A percentile compares a stretch with the other conserved stretches of the same genome.
phyloP scores from a whole-genome alignment of 2,113 vertebrate species.

The Vireo altiloquus region DNA sequence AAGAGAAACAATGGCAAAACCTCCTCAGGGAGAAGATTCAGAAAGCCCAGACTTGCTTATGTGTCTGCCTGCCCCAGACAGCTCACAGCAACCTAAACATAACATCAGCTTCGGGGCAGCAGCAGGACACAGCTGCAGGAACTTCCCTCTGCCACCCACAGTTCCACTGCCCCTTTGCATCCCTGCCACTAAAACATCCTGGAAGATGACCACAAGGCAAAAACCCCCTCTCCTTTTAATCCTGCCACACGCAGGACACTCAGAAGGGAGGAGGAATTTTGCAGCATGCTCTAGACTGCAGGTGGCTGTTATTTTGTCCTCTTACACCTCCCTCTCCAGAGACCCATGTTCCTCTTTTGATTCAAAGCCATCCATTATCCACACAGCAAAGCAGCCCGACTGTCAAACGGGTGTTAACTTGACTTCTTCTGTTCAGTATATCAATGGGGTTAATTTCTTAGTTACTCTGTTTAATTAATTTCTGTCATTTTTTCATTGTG shows the following conservation, averaged over 20 bases:
- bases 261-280: neutral
- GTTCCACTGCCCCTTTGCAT: neutral
- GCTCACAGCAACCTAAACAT: neutral
- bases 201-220: neutral
- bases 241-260: neutral
- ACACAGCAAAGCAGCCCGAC: neutral
- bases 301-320: neutral
- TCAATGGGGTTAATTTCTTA: neutral
- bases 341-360: fast-evolving
- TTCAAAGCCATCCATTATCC: neutral
- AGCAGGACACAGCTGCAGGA: neutral
- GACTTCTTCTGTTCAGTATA: neutral
- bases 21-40: neutral
- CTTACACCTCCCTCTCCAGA: neutral
- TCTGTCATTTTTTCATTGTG: neutral
- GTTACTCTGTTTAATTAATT: constrained; percentile 1
- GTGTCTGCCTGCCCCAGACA: neutral
- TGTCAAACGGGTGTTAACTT: neutral
- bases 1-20: neutral
- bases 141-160: neutral
- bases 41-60: neutral
- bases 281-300: neutral
- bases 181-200: neutral
- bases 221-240: neutral
- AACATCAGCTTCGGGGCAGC: neutral